Percentiles rank a stretch among this genome's conserved stretches.
phyloP scores from a whole-genome alignment of 1,140 invertebrate genomes.

The Brachionus rubens region DNA sequence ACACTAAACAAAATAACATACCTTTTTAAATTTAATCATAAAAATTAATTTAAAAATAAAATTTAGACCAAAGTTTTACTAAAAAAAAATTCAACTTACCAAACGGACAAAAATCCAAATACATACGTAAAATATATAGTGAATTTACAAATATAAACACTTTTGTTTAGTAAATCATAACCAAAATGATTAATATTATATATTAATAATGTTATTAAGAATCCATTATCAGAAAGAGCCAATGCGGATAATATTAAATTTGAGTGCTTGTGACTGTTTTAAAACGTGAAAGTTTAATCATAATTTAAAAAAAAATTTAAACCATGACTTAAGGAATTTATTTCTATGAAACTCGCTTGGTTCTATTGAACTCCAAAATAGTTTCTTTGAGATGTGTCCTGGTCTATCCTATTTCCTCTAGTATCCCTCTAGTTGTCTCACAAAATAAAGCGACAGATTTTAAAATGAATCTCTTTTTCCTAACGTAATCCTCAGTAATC shows the following conservation, averaged over 20 bases:
- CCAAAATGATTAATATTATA: neutral
- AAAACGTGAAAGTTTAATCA: neutral
- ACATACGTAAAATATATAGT: conserved; percentile 24
- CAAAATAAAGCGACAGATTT: too few species aligned
- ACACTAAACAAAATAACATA: conserved; percentile 34
- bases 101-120: conserved; percentile 25
- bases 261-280: neutral
- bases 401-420: too few species aligned
- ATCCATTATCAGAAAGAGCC: conserved; percentile 20
- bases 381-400: too few species aligned
- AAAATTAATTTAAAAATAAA: too few species aligned
- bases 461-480: too few species aligned
- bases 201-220: conserved; percentile 1
- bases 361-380: too few species aligned
- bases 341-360: too few species aligned
- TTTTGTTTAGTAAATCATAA: neutral
- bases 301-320: too few species aligned
- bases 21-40: too few species aligned
- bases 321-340: too few species aligned
- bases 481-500: too few species aligned
- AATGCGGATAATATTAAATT: conserved; percentile 26
- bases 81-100: conserved; percentile 10
- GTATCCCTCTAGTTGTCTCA: too few species aligned
- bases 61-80: neutral
- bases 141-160: neutral